Evolutionary conservation across 2,888 invertebrate genomes (phyloP), one percentile per base, ranked within the genome.

Genomic region (Tetranychus piercei): DNA sequence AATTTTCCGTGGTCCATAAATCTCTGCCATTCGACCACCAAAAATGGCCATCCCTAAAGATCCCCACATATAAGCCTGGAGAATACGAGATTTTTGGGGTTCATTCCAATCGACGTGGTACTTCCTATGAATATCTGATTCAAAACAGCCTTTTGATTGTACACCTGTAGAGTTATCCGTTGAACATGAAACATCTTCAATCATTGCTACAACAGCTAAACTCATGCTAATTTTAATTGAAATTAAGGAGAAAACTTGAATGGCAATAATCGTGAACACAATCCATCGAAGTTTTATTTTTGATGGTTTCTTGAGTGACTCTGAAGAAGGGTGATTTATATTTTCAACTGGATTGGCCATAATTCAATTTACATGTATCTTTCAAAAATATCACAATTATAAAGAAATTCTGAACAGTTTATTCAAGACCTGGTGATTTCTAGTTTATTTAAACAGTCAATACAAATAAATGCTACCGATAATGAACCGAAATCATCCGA

Each of bases 41-140:
- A n/a, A 23, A 20, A 72, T 72, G 55, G 55, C 55, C 55, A 55
- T 55, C 15, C 55, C 55, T 55, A 55, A 5, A 6, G 55, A 55
- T 15, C 55, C 55, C 55, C 55, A 55, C 9, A 55, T 55, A 15
- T 15, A 55, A 15, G 55, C 9, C 9, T 55, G 55, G 15, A 55
- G 55, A 55, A 99, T 99, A 86, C 99, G 97, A 84, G 94, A 97
- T 0, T 96, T 96, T 76, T 91, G 87, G 89, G 99, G 99, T 80
- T 95, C 86, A 86, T 99, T 99, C 18, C 96, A 91, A 85, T 99
- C 99, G 83, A 97, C 99, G 82, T 99, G 99, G 84, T 99, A 99
- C 83, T 99, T 99, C 78, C 99, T 87, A 83, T 99, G 55, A 55
- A 15, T 55, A 55, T 55, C 55, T 15, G 55, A 55, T 55, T 55